Conservation (phyloP, 1,140 invertebrate genomes). For the Dendroctonus valens region DNA sequence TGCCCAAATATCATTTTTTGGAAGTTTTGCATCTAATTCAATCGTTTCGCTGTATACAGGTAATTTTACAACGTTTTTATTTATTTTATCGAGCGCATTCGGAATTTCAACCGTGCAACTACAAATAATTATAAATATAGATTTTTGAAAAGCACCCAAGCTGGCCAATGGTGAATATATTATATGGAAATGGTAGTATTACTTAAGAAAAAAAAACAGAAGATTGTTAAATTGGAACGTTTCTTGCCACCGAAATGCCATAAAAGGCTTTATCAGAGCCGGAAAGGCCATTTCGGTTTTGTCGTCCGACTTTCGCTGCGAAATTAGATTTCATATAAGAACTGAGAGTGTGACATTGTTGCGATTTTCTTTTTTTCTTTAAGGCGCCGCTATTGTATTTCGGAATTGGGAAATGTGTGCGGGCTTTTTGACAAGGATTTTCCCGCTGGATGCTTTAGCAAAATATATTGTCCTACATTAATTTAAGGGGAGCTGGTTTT, state of each 20-base stretch:
- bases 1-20: too few species aligned
- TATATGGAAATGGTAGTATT: not conserved
- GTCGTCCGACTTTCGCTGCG: conserved; percentile 4
- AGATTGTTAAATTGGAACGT: not conserved
- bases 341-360: not conserved
- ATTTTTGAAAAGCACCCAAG: not conserved
- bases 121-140: too few species aligned
- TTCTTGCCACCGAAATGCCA: not conserved
- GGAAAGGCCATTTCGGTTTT: conserved; percentile 9
- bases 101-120: too few species aligned
- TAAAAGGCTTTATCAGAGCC: not conserved
- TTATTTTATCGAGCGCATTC: too few species aligned
- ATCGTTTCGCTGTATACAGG: too few species aligned
- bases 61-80: too few species aligned
- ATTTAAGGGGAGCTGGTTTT: too few species aligned
- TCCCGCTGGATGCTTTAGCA: too few species aligned
- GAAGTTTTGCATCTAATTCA: too few species aligned
- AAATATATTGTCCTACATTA: too few species aligned
- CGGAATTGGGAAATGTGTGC: too few species aligned
- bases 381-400: not conserved
- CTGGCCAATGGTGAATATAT: not conserved
- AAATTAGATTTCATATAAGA: conserved; percentile 10
- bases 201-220: not conserved
- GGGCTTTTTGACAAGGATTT: too few species aligned
- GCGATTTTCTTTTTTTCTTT: conserved; percentile 3